These are phyloP conservation scores for Nasonia longicornis DNA, from an alignment of 1,140 invertebrate species.

Conservation along the genomic window DNA sequence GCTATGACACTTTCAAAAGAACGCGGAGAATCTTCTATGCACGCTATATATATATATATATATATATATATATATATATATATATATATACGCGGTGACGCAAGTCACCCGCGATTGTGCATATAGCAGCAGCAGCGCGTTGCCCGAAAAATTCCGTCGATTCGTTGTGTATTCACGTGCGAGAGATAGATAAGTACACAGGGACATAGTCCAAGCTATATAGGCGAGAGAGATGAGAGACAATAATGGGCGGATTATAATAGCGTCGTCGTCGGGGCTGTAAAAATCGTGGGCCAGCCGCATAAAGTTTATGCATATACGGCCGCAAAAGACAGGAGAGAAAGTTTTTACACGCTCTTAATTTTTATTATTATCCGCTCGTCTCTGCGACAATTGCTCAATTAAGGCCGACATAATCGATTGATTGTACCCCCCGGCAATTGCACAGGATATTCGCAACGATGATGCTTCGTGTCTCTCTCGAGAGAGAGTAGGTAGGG, in stretches of 20 bases:
- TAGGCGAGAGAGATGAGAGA: too few relatives aligned
- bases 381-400: neutral
- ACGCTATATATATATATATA: too few relatives aligned
- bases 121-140: neutral
- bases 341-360: neutral
- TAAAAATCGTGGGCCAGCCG: neutral
- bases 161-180: neutral
- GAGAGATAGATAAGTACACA: neutral
- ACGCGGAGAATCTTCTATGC: neutral
- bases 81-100: neutral
- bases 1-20: neutral
- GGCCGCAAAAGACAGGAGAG: neutral
- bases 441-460: neutral
- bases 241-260: neutral
- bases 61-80: too few relatives aligned
- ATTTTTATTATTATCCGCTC: neutral
- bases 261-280: neutral
- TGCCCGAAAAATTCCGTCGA: neutral
- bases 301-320: neutral
- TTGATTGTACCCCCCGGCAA: neutral
- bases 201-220: neutral
- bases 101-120: neutral
- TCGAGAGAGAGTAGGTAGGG: too few relatives aligned
- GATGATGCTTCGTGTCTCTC: too few relatives aligned
- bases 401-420: neutral